These are phyloP conservation scores for Chionodraco myersi DNA, from an alignment of 2,113 vertebrate species.

Conservation along the genomic window DNA sequence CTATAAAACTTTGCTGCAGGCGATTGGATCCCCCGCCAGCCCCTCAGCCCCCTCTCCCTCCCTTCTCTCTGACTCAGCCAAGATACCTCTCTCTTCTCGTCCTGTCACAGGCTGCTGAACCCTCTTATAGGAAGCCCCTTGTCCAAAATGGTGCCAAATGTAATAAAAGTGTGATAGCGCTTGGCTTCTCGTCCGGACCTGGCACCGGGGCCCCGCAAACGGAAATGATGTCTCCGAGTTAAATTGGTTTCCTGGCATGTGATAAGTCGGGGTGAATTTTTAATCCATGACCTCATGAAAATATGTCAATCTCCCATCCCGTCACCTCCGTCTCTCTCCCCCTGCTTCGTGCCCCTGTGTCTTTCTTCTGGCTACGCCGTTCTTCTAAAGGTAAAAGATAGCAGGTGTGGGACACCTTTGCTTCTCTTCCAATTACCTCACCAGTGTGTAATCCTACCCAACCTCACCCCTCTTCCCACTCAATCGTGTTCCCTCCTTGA, in stretches of 20 bases:
- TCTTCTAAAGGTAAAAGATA: conserved; percentile 57
- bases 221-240: conserved; percentile 69
- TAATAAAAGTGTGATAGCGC: conserved; percentile 66
- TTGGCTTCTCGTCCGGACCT: conserved; percentile 58
- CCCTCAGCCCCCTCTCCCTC: not conserved
- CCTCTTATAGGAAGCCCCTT: conserved; percentile 43
- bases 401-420: conserved; percentile 70
- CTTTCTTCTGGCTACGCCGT: conserved; percentile 25
- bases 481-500: conserved; percentile 43
- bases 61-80: conserved; percentile 28
- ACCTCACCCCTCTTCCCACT: conserved; percentile 60
- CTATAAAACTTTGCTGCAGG: conserved; percentile 51
- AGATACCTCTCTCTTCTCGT: conserved; percentile 33
- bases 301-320: conserved; percentile 53
- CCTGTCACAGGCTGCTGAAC: conserved; percentile 54
- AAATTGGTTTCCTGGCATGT: conserved; percentile 75
- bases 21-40: conserved; percentile 33
- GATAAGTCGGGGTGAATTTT: conserved; percentile 69
- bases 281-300: conserved; percentile 69
- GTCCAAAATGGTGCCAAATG: conserved; percentile 66
- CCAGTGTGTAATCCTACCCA: conserved; percentile 64
- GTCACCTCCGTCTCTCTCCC: conserved; percentile 19
- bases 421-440: conserved; percentile 72
- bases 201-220: conserved; percentile 39
- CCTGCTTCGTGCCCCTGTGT: conserved; percentile 33